Evolutionary conservation across 2,888 invertebrate genomes (phyloP).

Genomic region (Drosophila ustulata): DNA sequence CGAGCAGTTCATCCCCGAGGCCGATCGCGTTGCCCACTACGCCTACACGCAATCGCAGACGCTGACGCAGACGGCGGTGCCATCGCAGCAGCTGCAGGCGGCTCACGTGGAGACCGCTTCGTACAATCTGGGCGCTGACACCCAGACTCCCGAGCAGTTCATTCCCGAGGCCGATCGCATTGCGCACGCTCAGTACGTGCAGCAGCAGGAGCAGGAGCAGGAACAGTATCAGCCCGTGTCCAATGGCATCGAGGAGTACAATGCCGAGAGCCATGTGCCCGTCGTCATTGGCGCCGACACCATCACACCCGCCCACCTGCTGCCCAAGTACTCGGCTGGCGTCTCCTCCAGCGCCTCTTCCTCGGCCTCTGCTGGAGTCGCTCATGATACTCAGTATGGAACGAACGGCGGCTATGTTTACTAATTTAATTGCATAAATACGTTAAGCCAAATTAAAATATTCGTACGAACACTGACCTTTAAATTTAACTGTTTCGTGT

Average conservation of each 20-base stretch:
- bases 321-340: conserved; percentile 17
- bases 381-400: conserved; percentile 79
- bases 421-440: conserved; percentile 40
- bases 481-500: neutral
- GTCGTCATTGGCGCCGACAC: conserved; percentile 56
- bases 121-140: conserved; percentile 49
- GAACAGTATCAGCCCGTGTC: conserved; percentile 45
- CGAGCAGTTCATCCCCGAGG: conserved; percentile 37
- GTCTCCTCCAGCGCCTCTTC: conserved; percentile 14
- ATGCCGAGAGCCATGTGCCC: conserved; percentile 61
- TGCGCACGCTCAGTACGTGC: conserved; percentile 40
- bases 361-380: conserved; percentile 24
- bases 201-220: conserved; percentile 3
- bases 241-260: conserved; percentile 71
- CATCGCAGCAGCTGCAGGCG: conserved; percentile 23
- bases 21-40: conserved; percentile 28
- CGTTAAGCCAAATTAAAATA: conserved; percentile 8
- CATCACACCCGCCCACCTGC: conserved; percentile 42
- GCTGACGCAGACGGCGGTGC: neutral
- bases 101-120: neutral
- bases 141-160: conserved; percentile 54
- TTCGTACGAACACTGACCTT: neutral
- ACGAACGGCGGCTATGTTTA: conserved; percentile 83
- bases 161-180: conserved; percentile 45
- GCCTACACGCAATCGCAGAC: conserved; percentile 20